phyloP scores from a whole-genome alignment of 2,113 vertebrate genomes.

The Alethe castanea region DNA sequence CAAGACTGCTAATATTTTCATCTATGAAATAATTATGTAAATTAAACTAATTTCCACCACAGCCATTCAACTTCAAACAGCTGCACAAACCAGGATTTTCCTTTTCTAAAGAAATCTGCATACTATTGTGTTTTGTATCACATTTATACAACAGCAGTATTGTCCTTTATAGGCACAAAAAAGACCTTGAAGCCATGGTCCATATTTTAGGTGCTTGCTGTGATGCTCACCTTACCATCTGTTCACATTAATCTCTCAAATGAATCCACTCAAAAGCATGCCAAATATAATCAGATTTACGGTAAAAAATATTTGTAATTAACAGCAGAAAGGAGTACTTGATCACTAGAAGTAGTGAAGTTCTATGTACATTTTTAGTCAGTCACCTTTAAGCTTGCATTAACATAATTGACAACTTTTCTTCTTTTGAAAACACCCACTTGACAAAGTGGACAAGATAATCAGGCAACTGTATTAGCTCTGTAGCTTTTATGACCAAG shows the following conservation, averaged over 20 bases:
- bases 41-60: conserved; percentile 33
- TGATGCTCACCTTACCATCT: conserved; percentile 60
- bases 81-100: conserved; percentile 27
- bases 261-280: neutral
- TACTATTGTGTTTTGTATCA: neutral
- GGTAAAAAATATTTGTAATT: neutral
- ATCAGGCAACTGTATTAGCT: neutral
- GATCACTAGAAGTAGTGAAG: neutral
- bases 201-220: conserved; percentile 38
- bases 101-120: conserved; percentile 4
- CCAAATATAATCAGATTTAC: conserved; percentile 11
- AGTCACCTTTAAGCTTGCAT: neutral
- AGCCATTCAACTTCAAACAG: conserved; percentile 51
- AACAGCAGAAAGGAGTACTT: neutral
- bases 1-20: conserved; percentile 48
- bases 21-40: conserved; percentile 53
- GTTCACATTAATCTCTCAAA: conserved; percentile 36
- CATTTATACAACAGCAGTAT: neutral
- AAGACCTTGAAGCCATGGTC: conserved; percentile 47
- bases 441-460: neutral
- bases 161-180: conserved; percentile 54
- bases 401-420: neutral
- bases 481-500: neutral
- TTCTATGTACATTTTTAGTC: neutral
- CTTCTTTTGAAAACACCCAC: neutral